These are phyloP conservation scores for Acanthoscelides obtectus DNA, from an alignment of 2,888 invertebrate genomes.

Conservation along the genomic window DNA sequence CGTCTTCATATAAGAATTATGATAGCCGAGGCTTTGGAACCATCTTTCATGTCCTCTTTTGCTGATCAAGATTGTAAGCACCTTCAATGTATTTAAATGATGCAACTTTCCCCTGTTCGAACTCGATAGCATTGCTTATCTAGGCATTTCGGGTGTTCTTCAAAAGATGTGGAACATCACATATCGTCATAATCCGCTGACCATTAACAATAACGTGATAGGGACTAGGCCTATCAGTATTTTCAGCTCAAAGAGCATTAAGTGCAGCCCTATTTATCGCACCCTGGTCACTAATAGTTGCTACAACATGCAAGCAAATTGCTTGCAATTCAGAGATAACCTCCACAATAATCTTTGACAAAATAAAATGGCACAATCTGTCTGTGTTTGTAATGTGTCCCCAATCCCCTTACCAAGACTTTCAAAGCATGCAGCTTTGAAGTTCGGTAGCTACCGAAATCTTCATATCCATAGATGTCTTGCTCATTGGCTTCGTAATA, in stretches of 20 bases:
- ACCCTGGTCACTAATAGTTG: constrained; percentile 12
- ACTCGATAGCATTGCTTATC: constrained; percentile 1
- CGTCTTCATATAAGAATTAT: constrained; percentile 10
- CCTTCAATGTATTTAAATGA: constrained; percentile 8
- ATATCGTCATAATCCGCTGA: constrained; percentile 4
- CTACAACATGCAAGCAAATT: constrained; percentile 9
- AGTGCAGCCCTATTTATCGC: constrained; percentile 6
- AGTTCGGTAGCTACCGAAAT: constrained; percentile 17
- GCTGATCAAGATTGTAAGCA: constrained; percentile 7
- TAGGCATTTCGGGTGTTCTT: constrained; percentile 14
- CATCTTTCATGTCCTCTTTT: constrained; percentile 6
- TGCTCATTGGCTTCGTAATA: constrained; percentile 15
- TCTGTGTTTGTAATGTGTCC: constrained; percentile 10
- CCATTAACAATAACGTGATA: constrained; percentile 8
- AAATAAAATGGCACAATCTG: constrained; percentile 10
- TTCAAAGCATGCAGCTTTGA: constrained; percentile 7
- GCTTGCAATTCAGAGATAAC: background rate
- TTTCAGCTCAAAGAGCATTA: background rate
- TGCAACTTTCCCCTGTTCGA: constrained; percentile 4
- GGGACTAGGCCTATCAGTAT: constrained; percentile 2
- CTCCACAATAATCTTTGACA: constrained; percentile 6
- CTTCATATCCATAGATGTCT: constrained; percentile 21
- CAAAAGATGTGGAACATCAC: constrained; percentile 13
- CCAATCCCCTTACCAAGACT: constrained; percentile 8
- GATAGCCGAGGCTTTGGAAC: constrained; percentile 6